Evolutionary conservation across 92 coral and sea anemone species (phyloP), one percentile per base, ranked within the genome.

Genomic region (Porites cylindrica): DNA sequence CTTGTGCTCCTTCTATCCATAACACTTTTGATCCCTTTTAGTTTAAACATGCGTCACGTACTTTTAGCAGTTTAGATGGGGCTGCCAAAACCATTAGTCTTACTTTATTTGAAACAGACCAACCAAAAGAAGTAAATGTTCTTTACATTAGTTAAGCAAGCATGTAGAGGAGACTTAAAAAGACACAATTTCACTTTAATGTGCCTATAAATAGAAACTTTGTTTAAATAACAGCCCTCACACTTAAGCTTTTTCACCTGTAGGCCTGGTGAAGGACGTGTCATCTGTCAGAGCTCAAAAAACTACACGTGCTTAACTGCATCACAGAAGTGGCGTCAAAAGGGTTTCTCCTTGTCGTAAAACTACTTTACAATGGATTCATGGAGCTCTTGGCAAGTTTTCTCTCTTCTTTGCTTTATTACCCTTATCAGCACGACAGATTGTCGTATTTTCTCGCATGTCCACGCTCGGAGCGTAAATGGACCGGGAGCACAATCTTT

Each of bases 391-490:
- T 29, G 32, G 38, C 32, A 38, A 29, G 24, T 26, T 8, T 13
- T 70, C 23, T 20, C 32, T 4, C 52, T 70, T 3, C 19, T 82
- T 32, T 70, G 60, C 18, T 32, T 70, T 82, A 56, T 82, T 7
- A 32, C 53, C 8, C 52, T 59, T 9, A 4, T 82, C 58, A 43
- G 14, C 12, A 56, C 43, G 16, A 58, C 77, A 84, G 81, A 84
- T 4, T 85, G 69, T 7, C 89, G 77, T 53, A 69, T 85, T 56
- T 29, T 94, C 0, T 88, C 98, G 1, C 96, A 92, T 75, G 72
- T 80, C 17, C 92, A 87, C 23, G 88, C 87, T 74, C 96, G 98
- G 21, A 95, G 98, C 80, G 76, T 91, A 26, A 87, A 86, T 56
- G 78, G 63, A 38, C 87, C 88, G 3, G 72, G 63, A 1, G 86